Percentiles rank a stretch among this genome's conserved stretches.
phyloP scores from a whole-genome alignment of 2,113 vertebrate genomes.

The Tragelaphus buxtoni region DNA sequence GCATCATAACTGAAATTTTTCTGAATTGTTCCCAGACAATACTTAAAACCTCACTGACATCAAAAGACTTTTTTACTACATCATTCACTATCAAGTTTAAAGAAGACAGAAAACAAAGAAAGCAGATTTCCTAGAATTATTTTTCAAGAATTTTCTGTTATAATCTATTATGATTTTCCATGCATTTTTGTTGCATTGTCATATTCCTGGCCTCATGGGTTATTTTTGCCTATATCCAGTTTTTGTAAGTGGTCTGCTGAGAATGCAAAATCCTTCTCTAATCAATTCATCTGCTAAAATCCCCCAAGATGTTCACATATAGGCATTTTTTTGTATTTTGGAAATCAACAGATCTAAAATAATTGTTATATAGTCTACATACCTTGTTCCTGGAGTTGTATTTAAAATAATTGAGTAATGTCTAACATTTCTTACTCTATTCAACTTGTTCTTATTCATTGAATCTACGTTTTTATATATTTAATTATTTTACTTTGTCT shows the following conservation, averaged over 20 bases:
- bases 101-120: not conserved
- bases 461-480: not conserved
- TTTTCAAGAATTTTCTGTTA: not conserved
- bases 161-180: not conserved
- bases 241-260: not conserved
- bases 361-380: not conserved
- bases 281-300: constrained; percentile 1
- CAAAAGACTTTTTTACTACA: not conserved
- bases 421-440: constrained; percentile 10
- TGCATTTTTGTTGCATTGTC: not conserved
- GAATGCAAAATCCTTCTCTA: not conserved
- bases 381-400: not conserved
- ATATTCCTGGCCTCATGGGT: not conserved
- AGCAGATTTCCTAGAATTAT: not conserved
- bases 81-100: not conserved
- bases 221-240: constrained; percentile 11
- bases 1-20: not conserved
- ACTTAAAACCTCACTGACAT: not conserved
- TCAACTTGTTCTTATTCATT: not conserved
- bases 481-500: not conserved
- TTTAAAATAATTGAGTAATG: constrained; percentile 7
- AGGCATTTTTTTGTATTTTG: constrained; percentile 16
- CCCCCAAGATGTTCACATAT: not conserved
- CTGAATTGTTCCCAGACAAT: not conserved
- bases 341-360: constrained; percentile 4